Evolutionary conservation across 2,797 vertebrate species (phyloP).

Genomic region (Eupleurogrammus muticus): DNA sequence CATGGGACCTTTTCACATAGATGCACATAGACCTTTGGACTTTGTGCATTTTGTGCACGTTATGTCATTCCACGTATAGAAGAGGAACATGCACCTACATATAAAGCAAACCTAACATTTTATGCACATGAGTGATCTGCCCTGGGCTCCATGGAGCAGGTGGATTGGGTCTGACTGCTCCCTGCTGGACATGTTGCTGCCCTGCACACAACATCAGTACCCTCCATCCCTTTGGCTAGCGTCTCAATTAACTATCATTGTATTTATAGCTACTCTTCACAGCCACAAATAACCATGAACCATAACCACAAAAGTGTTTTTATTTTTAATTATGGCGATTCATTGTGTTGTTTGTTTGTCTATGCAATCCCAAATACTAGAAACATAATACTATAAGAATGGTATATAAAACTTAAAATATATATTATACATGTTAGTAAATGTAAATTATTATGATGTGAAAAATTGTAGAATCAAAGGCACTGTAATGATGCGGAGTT

Average conservation of each 20-base stretch:
- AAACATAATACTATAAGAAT: no score
- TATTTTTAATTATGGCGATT: neutral
- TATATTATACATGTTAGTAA: neutral
- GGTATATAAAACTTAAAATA: no score
- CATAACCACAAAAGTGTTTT: neutral
- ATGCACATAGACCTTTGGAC: neutral
- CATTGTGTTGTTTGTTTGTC: neutral
- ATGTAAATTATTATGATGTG: no score
- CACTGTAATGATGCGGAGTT: neutral
- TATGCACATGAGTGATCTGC: neutral
- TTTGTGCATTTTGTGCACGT: neutral
- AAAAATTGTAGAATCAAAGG: neutral
- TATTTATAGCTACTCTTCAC: neutral
- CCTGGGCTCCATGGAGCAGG: neutral
- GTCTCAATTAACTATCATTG: neutral
- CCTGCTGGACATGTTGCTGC: slow-evolving; percentile 49
- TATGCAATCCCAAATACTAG: neutral
- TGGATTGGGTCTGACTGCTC: slow-evolving; percentile 20
- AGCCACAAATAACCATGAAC: neutral
- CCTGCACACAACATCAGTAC: slow-evolving; percentile 24
- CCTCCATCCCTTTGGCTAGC: neutral
- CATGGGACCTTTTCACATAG: slow-evolving; percentile 16
- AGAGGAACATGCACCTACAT: neutral
- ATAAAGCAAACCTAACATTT: neutral
- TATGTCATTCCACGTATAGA: neutral